phyloP scores from a whole-genome alignment of 1,140 invertebrate genomes.

The Lordiphosa stackelbergi region DNA sequence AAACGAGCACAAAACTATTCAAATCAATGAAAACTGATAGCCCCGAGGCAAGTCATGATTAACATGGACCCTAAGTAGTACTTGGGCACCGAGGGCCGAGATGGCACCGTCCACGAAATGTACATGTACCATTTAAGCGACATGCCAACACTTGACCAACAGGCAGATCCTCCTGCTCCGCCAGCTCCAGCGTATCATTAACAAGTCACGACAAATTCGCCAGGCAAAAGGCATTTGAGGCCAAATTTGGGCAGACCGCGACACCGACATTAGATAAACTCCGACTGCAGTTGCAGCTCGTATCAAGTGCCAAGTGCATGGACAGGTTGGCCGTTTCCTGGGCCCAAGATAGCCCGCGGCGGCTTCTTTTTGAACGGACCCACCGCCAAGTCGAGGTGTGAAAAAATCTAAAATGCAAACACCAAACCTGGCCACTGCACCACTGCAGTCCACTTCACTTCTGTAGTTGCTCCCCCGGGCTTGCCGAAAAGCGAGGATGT shows the following conservation, averaged over 20 bases:
- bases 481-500: slow-evolving; percentile 45
- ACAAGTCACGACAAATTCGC: slow-evolving; percentile 75
- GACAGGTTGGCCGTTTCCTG: slow-evolving; percentile 52
- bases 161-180: slow-evolving; percentile 3
- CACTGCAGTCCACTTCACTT: slow-evolving; percentile 25
- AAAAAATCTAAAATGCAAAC: slow-evolving; percentile 76
- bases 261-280: slow-evolving; percentile 70
- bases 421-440: slow-evolving; percentile 18
- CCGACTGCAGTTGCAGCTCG: slow-evolving; percentile 18
- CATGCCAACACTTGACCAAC: slow-evolving; percentile 64
- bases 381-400: slow-evolving; percentile 52
- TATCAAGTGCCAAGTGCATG: slow-evolving; percentile 58
- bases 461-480: slow-evolving; percentile 69
- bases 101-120: slow-evolving; percentile 49
- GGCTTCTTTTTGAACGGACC: slow-evolving; percentile 69
- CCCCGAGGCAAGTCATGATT: slow-evolving; percentile 62
- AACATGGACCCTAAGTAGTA: slow-evolving; percentile 46
- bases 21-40: slow-evolving; percentile 74
- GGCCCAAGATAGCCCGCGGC: slow-evolving; percentile 37
- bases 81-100: slow-evolving; percentile 32
- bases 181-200: slow-evolving; percentile 52
- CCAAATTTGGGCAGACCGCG: slow-evolving; percentile 61
- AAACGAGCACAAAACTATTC: slow-evolving; percentile 55
- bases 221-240: slow-evolving; percentile 54
- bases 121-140: slow-evolving; percentile 66